Conservation (phyloP, 2,113 vertebrate species). For the Callocephalon fimbriatum region DNA sequence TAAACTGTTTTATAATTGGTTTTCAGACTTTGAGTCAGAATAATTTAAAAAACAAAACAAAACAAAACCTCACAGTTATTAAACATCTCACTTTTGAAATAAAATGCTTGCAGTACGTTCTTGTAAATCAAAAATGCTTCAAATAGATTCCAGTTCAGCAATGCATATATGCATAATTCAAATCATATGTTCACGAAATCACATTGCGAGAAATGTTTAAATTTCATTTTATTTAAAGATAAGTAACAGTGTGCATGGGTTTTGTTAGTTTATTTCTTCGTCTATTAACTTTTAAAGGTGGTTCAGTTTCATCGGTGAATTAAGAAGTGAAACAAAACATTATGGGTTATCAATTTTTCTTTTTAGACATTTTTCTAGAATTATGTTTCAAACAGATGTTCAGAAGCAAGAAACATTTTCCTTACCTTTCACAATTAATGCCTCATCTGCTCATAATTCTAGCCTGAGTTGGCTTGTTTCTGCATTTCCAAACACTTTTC, state of each 20-base stretch:
- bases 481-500: background rate
- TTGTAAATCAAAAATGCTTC: background rate
- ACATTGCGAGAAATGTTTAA: background rate
- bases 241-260: accelerated
- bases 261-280: background rate
- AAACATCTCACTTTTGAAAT: background rate
- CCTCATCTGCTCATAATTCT: background rate
- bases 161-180: background rate
- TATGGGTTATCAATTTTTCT: background rate
- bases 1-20: background rate
- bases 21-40: background rate
- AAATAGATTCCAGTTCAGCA: background rate
- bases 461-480: background rate
- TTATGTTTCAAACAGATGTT: background rate
- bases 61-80: background rate
- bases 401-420: background rate
- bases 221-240: background rate
- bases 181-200: background rate
- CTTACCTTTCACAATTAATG: background rate
- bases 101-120: background rate
- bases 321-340: background rate
- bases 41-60: background rate
- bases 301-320: background rate
- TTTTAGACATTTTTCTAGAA: background rate
- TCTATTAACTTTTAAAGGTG: background rate